Evolutionary conservation across 2,797 vertebrate genomes (phyloP).

Genomic region (Hydrophis major): DNA sequence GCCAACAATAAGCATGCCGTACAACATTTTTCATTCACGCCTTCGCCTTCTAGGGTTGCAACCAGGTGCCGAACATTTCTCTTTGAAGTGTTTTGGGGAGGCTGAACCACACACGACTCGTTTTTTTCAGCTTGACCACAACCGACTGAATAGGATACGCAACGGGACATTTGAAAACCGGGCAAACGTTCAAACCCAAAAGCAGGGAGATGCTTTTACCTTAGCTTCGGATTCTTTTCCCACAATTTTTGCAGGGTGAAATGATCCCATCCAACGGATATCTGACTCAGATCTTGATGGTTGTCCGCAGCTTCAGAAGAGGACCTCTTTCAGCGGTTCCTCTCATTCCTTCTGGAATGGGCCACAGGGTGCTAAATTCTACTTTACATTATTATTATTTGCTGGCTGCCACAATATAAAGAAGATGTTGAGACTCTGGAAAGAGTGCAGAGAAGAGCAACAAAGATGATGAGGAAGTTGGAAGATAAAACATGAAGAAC

Average conservation of each 20-base stretch:
- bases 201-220: neutral
- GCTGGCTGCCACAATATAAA: neutral
- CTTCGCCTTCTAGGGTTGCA: neutral
- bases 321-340: neutral
- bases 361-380: conserved; percentile 8
- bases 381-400: conserved; percentile 47
- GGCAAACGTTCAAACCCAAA: neutral
- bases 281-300: neutral
- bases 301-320: neutral
- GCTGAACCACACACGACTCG: neutral
- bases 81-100: neutral
- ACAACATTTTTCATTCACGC: neutral
- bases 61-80: neutral
- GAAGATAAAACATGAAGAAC: too few relatives aligned
- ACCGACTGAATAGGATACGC: neutral
- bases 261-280: neutral
- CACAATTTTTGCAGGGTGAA: neutral
- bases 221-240: neutral
- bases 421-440: too few relatives aligned
- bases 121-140: neutral
- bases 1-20: neutral
- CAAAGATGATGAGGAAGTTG: too few relatives aligned
- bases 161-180: neutral
- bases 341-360: conserved; percentile 8
- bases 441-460: too few relatives aligned